Base-by-base conservation (phyloP, 1,140 invertebrate species). In the Dendroctonus ponderosae region DNA sequence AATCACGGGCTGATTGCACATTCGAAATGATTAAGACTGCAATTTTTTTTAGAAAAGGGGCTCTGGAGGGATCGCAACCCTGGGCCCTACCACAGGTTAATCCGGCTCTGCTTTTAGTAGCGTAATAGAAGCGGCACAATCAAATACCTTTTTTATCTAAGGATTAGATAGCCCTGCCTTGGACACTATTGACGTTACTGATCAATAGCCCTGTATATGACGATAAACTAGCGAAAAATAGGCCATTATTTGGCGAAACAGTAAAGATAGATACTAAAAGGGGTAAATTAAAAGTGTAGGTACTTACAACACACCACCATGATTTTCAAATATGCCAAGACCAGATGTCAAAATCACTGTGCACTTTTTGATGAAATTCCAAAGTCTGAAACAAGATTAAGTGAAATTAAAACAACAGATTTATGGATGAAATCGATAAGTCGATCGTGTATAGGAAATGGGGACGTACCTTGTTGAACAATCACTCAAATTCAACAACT, bases 241-340 rank as follows among this genome's bases (percentile, higher is more conserved):
- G 26, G 26, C 26, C 26, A 26, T 26, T 26, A 37, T 39, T 7
- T 8, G 37, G 11, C 6, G 3, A 26, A 37, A 53, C 5, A 43
- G 37, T 44, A 15, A 53, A 26, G n/a, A 15, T 12, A n/a, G 5
- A 66, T 37, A 51, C 38, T n/a, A 46, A 44, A 40, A 2, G 37
- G 9, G 5, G 38, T 43, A 50, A 66, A 12, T 11, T 41, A 48
- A 50, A 51, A 58, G 50, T 42, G 51, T 40, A 38, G 6, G 6
- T 62, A 67, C 63, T 66, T 66, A 67, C 65, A 54, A 58, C 37
- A 67, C 7, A 38, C 52, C 65, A 67, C 50, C 57, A 56, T 61
- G 64, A 66, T 64, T 64, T 54, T 56, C 38, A 50, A 56, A 51
- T 41, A 49, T 58, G 43, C 46, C 63, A 66, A 56, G 52, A 48